Evolutionary conservation across 2,888 invertebrate genomes (phyloP).

Genomic region (Sussaba pulchella): DNA sequence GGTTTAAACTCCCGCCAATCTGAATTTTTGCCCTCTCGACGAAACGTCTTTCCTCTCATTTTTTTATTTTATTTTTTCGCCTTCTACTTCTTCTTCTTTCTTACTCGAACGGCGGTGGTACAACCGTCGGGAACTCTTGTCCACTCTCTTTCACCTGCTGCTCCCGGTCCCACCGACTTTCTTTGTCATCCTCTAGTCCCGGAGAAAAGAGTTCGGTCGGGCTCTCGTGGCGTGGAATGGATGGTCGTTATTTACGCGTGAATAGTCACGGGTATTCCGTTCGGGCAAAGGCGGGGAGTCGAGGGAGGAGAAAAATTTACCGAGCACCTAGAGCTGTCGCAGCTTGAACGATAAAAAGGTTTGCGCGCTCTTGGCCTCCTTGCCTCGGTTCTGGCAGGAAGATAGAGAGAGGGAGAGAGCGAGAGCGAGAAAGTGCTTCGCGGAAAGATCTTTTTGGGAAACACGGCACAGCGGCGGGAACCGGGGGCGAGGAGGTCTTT

Average conservation of each 20-base stretch:
- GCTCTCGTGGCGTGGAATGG: slow-evolving; percentile 32
- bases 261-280: slow-evolving; percentile 43
- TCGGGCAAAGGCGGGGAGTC: not conserved
- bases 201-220: slow-evolving; percentile 9
- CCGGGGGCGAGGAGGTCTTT: not conserved
- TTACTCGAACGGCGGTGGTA: slow-evolving; percentile 10
- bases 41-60: not conserved
- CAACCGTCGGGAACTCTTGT: slow-evolving; percentile 28
- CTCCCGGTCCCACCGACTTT: not conserved
- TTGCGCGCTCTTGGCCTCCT: slow-evolving; percentile 9
- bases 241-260: slow-evolving; percentile 64
- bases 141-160: slow-evolving; percentile 49
- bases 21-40: slow-evolving; percentile 45
- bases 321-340: slow-evolving; percentile 12
- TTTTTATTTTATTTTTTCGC: not conserved
- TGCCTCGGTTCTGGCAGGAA: too few relatives aligned
- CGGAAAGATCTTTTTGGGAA: slow-evolving; percentile 19
- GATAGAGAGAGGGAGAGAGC: too few relatives aligned
- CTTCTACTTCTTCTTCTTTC: not conserved
- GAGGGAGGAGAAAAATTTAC: slow-evolving; percentile 29
- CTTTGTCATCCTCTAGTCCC: not conserved
- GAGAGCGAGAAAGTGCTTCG: slow-evolving; percentile 37
- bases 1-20: slow-evolving; percentile 44
- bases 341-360: slow-evolving; percentile 36
- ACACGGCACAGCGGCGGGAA: not conserved